Evolutionary conservation across 2,113 vertebrate genomes (phyloP).

Genomic region (Thamnaconus septentrionalis): DNA sequence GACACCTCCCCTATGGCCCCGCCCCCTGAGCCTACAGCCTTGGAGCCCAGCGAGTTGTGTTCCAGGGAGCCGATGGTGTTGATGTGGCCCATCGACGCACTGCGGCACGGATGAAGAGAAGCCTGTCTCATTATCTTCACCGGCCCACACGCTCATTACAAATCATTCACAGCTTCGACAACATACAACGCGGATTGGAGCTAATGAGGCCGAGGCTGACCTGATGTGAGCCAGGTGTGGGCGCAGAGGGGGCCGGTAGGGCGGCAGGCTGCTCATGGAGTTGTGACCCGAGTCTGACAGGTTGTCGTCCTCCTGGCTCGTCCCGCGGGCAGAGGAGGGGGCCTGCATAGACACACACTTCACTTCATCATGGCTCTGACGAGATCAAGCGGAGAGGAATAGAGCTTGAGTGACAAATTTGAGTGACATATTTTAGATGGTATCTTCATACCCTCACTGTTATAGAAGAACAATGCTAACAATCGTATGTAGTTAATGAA

Average conservation of each 20-base stretch:
- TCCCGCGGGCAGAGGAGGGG: slow-evolving; percentile 73
- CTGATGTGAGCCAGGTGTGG: slow-evolving; percentile 86
- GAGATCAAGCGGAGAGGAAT: slow-evolving; percentile 3
- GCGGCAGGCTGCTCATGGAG: slow-evolving; percentile 89
- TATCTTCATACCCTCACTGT: no score
- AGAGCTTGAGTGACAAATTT: no score
- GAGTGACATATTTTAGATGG: no score
- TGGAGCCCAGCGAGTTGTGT: slow-evolving; percentile 73
- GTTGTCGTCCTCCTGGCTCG: slow-evolving; percentile 83
- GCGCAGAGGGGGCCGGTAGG: slow-evolving; percentile 84
- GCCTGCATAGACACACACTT: slow-evolving; percentile 30
- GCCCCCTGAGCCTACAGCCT: slow-evolving; percentile 61
- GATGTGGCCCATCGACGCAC: slow-evolving; percentile 93
- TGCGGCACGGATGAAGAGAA: slow-evolving; percentile 6
- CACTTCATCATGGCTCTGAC: slow-evolving; percentile 11
- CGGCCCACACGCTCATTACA: slow-evolving; percentile 12
- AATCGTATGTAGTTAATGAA: no score
- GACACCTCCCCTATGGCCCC: slow-evolving; percentile 71
- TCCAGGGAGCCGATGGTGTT: slow-evolving; percentile 94
- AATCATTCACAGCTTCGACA: slow-evolving; percentile 3
- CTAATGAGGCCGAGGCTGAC: slow-evolving; percentile 34
- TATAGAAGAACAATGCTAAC: no score
- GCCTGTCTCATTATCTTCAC: slow-evolving; percentile 3
- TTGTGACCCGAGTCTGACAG: slow-evolving; percentile 87
- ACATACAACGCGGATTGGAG: slow-evolving; percentile 10